Evolutionary conservation across 2,113 vertebrate species (phyloP).

Genomic region (Polypterus bichir): DNA sequence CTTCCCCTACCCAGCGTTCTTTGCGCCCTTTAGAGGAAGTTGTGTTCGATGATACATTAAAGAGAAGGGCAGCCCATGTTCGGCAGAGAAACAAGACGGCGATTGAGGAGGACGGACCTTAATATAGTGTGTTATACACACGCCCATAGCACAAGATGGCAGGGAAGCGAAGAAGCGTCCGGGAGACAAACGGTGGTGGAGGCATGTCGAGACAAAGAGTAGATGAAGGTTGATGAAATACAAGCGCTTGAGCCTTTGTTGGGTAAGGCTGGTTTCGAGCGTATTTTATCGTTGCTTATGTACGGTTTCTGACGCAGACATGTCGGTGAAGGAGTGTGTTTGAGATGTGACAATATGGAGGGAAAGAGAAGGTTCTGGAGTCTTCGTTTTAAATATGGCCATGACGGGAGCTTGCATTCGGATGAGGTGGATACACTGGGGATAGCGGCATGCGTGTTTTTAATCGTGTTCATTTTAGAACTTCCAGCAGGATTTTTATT

Average conservation of each 20-base stretch:
- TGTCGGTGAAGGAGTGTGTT: conserved; percentile 13
- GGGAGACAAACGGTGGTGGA: background rate
- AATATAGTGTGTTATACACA: conserved; percentile 17
- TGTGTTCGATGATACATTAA: conserved; percentile 34
- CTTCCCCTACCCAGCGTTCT: conserved; percentile 31
- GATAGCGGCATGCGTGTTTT: too few relatives aligned
- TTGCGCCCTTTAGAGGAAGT: conserved; percentile 39
- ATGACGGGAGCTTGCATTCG: conserved; percentile 36
- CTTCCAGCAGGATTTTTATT: too few relatives aligned
- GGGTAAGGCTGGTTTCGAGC: too few relatives aligned
- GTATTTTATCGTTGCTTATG: too few relatives aligned
- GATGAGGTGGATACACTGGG: too few relatives aligned
- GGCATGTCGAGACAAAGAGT: conserved; percentile 19
- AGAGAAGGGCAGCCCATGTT: conserved; percentile 44
- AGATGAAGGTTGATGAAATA: conserved; percentile 11
- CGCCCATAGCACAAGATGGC: conserved; percentile 8
- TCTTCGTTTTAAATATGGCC: conserved; percentile 54
- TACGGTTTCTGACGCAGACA: too few relatives aligned
- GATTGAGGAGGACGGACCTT: conserved; percentile 33
- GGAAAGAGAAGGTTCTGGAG: conserved; percentile 41
- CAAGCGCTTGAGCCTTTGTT: too few relatives aligned
- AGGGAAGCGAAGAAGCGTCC: conserved; percentile 9
- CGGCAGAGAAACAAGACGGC: conserved; percentile 36
- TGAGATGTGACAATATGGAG: conserved; percentile 51
- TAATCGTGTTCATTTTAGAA: too few relatives aligned